Conservation (phyloP, 1,140 invertebrate species). For the Campoletis sonorensis region DNA sequence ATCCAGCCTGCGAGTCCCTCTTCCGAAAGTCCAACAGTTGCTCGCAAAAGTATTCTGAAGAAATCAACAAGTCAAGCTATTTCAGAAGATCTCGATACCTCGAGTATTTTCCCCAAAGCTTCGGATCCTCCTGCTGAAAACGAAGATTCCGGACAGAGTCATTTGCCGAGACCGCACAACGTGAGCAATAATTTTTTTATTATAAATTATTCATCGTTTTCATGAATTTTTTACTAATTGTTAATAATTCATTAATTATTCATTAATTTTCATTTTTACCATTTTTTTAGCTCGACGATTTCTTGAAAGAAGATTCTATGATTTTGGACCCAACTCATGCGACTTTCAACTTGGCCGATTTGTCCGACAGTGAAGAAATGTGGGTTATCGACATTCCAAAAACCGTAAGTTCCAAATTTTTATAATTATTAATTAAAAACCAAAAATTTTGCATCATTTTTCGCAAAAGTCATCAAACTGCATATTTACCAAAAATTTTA, state of each 20-base stretch:
- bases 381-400: slow-evolving; percentile 67
- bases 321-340: slow-evolving; percentile 46
- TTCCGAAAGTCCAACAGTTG: not conserved
- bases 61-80: slow-evolving; percentile 27
- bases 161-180: slow-evolving; percentile 53
- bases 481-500: too few relatives aligned
- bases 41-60: slow-evolving; percentile 44
- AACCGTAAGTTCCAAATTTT: slow-evolving; percentile 54
- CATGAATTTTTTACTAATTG: too few relatives aligned
- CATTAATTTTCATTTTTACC: too few relatives aligned
- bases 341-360: slow-evolving; percentile 58
- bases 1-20: not conserved
- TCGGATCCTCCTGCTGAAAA: not conserved
- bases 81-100: not conserved
- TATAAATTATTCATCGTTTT: too few relatives aligned
- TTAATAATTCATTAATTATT: too few relatives aligned
- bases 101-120: not conserved
- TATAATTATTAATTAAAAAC: too few relatives aligned
- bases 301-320: slow-evolving; percentile 53
- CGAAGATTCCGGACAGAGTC: not conserved
- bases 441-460: too few relatives aligned
- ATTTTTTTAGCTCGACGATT: slow-evolving; percentile 60
- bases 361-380: slow-evolving; percentile 63
- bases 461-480: too few relatives aligned
- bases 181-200: slow-evolving; percentile 52